These are phyloP conservation scores for Euclidia mi DNA, from an alignment of 2,888 invertebrate genomes.

Conservation along the genomic window DNA sequence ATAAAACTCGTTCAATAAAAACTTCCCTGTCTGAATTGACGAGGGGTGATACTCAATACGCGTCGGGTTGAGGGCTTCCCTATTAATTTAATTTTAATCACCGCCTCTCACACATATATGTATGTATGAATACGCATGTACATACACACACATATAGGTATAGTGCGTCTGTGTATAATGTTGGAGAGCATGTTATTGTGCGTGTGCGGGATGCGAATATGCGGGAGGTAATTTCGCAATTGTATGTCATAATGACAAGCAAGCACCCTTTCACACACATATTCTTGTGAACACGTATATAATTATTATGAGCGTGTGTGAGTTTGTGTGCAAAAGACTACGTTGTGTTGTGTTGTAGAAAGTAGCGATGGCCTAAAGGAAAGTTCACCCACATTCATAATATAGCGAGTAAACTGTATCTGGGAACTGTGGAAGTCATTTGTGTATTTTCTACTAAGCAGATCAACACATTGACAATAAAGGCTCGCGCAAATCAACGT, in stretches of 20 bases:
- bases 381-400: too few species aligned
- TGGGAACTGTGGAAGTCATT: too few species aligned
- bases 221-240: neutral
- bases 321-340: constrained; percentile 1
- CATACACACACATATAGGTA: neutral
- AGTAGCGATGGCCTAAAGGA: too few species aligned
- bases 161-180: too few species aligned
- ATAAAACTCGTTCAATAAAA: constrained; percentile 12
- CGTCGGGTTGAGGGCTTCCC: constrained; percentile 15
- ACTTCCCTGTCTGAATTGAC: constrained; percentile 10
- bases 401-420: too few species aligned
- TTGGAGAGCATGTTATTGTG: neutral
- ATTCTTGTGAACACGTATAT: too few species aligned
- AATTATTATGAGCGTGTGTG: neutral
- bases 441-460: too few species aligned
- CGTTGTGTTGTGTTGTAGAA: too few species aligned
- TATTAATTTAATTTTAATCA: constrained; percentile 40
- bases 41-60: constrained; percentile 13
- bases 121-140: neutral
- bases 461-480: too few species aligned
- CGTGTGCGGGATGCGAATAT: constrained; percentile 8
- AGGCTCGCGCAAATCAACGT: too few species aligned
- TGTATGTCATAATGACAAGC: too few species aligned
- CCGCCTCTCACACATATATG: constrained; percentile 6
- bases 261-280: too few species aligned